Evolutionary conservation across 2,797 vertebrate species (phyloP).

Genomic region (Malurus leucopterus): DNA sequence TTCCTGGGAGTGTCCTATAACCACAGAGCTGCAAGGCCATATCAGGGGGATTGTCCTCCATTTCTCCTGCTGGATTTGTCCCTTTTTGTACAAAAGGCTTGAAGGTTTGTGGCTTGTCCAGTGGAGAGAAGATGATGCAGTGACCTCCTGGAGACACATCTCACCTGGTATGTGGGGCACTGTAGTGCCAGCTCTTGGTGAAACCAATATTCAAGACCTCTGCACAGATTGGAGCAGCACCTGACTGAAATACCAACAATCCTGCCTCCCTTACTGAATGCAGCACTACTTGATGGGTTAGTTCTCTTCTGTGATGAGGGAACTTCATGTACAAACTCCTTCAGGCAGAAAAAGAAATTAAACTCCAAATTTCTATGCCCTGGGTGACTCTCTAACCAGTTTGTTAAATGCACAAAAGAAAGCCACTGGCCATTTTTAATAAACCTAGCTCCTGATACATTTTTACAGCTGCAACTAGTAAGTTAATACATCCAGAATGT

Average conservation of each 20-base stretch:
- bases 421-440: neutral
- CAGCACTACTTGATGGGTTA: neutral
- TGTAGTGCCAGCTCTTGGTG: neutral
- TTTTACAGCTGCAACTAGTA: neutral
- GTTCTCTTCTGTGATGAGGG: neutral
- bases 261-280: neutral
- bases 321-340: neutral
- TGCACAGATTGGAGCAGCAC: neutral
- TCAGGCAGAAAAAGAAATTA: neutral
- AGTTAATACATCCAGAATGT: neutral
- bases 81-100: neutral
- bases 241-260: neutral
- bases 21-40: neutral
- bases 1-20: neutral
- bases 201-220: neutral
- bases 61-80: neutral
- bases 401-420: neutral
- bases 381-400: neutral
- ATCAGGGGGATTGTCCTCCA: accelerated
- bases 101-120: neutral
- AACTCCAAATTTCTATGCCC: neutral
- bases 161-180: neutral
- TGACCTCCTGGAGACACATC: neutral
- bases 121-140: neutral
- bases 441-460: neutral